A percentile compares a stretch with the other conserved stretches of the same genome.
Evolutionary conservation across 2,888 invertebrate species (phyloP).

Genomic region (Amphipoea oculea): DNA sequence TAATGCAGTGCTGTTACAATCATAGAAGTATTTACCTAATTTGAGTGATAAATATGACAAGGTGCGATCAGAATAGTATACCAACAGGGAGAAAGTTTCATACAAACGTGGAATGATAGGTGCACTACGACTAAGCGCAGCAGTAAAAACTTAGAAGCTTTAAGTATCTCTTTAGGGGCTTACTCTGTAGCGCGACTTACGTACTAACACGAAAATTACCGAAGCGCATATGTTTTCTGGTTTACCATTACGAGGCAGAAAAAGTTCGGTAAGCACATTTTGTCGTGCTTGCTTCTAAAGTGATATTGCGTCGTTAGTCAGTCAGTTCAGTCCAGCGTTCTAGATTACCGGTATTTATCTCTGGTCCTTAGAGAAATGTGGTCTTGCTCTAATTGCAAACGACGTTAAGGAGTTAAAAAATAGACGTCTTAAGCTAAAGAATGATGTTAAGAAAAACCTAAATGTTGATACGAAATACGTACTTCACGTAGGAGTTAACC

Average conservation of each 20-base stretch:
- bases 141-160: not conserved
- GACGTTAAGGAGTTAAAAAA: not conserved
- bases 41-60: not conserved
- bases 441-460: not conserved
- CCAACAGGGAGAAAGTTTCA: not conserved
- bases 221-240: not conserved
- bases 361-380: conserved; percentile 29
- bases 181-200: too few relatives aligned
- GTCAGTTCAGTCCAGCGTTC: conserved; percentile 21
- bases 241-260: not conserved
- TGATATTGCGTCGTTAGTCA: conserved; percentile 20
- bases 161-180: too few relatives aligned
- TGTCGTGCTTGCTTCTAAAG: conserved; percentile 30
- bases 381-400: conserved; percentile 27
- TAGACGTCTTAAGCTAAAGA: not conserved
- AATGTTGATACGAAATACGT: not conserved
- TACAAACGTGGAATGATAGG: not conserved
- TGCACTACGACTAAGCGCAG: not conserved
- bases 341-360: conserved; percentile 34
- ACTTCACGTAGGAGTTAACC: not conserved
- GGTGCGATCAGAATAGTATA: not conserved
- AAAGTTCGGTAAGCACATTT: conserved; percentile 4
- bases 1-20: too few relatives aligned
- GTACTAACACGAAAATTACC: not conserved
- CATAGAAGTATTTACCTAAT: not conserved